Evolutionary conservation across 2,888 invertebrate species (phyloP).

Genomic region (Trimorus sp.): DNA sequence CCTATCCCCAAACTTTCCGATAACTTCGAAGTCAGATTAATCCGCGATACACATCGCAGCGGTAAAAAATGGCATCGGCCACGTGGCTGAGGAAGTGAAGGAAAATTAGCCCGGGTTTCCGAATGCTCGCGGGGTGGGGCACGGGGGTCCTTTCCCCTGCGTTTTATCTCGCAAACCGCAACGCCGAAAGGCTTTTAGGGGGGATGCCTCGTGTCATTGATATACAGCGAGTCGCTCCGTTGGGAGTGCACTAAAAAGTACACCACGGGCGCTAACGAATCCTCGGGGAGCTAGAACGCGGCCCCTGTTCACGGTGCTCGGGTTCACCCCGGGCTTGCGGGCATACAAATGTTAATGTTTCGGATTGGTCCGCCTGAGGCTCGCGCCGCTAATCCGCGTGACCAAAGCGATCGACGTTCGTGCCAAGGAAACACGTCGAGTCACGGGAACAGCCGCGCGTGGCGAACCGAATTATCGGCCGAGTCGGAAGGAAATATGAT

Average conservation of each 20-base stretch:
- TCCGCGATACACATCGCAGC: slow-evolving; percentile 10
- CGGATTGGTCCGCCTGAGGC: slow-evolving; percentile 68
- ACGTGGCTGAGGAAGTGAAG: slow-evolving; percentile 59
- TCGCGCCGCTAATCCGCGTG: slow-evolving; percentile 74
- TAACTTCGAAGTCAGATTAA: slow-evolving; percentile 26
- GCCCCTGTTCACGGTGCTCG: slow-evolving; percentile 65
- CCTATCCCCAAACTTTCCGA: not conserved
- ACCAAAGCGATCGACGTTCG: slow-evolving; percentile 75
- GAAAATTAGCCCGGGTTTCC: slow-evolving; percentile 58
- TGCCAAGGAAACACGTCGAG: slow-evolving; percentile 70
- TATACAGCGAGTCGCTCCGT: slow-evolving; percentile 72
- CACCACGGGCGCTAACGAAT: slow-evolving; percentile 77
- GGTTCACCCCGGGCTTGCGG: slow-evolving; percentile 58
- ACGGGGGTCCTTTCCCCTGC: slow-evolving; percentile 60
- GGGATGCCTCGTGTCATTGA: slow-evolving; percentile 73
- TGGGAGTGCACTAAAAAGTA: slow-evolving; percentile 74
- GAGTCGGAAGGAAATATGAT: slow-evolving; percentile 54
- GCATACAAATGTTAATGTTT: slow-evolving; percentile 76
- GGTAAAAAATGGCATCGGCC: slow-evolving; percentile 38
- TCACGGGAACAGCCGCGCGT: slow-evolving; percentile 68
- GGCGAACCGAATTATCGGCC: slow-evolving; percentile 70
- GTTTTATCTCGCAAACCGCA: slow-evolving; percentile 67
- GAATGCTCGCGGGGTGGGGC: slow-evolving; percentile 55
- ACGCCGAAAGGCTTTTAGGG: slow-evolving; percentile 76
- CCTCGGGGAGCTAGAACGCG: slow-evolving; percentile 71